Base-by-base conservation (phyloP, 2,797 vertebrate species). In the Gastrophryne carolinensis region DNA sequence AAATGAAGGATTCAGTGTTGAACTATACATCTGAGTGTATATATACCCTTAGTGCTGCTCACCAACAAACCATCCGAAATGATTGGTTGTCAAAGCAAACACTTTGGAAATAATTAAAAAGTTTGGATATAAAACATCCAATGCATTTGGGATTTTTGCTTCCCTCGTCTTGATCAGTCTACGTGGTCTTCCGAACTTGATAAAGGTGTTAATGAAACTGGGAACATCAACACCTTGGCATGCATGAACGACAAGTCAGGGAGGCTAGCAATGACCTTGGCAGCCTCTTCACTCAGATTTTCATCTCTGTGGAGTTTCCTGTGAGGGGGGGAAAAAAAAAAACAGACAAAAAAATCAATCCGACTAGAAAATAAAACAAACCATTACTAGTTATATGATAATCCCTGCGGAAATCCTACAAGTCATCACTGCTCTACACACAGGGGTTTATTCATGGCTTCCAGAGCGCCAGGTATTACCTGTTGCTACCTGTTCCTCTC, bases 181-280 rank as follows among this genome's bases (percentile, higher is more conserved):
- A 82, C 82, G 77, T 89, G 83, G 66, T 86, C 87, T 70, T 86
- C 82, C 75, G 84, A 83, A 83, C 85, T 83, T 39, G 89, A 77
- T 77, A 94, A 94, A 71, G 96, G 92, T 72, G 87, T 86, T 73
- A 96, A 85, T 4, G 91, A 87, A 81, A 91, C 88, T 15, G 94
- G 95, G 84, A 97, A 97, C 95, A 97, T 97, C 85, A 98, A 87
- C 86, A 96, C 92, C 87, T 92, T 95, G 85, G 92, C 92, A 82
- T 87, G 91, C 95, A 96, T 97, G 90, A 97, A 98, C 24, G 93
- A 94, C 78, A 97, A 81, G 83, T 94, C 86, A 21, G 94, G 94
- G 79, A 98, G 93, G 84, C 83, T 86, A 82, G 87, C 83, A 15
- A 93, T 94, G 86, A 94, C 87, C 82, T 85, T 88, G 80, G 73